Conservation (phyloP, 2,113 vertebrate genomes). For the Siphamia tubifer region DNA sequence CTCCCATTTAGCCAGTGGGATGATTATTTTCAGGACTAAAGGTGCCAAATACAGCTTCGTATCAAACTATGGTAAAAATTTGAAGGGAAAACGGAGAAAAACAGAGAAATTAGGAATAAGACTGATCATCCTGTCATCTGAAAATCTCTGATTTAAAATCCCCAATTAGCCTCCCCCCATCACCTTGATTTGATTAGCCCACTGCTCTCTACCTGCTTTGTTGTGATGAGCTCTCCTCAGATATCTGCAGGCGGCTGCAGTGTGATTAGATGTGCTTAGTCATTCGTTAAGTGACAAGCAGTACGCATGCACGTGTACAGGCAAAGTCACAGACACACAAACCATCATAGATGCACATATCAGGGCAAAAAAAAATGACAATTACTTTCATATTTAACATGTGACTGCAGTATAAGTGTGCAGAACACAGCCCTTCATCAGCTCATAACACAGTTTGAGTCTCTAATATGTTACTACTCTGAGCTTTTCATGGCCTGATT, state of each 20-base stretch:
- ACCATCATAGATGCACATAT: not conserved
- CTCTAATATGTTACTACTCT: not conserved
- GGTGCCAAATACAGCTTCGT: not conserved
- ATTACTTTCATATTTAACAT: not conserved
- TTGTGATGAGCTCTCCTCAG: conserved; percentile 52
- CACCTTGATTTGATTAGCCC: conserved; percentile 63
- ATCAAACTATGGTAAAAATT: not conserved
- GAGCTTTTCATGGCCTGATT: not conserved
- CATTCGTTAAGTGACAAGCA: conserved; percentile 36
- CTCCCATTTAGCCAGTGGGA: no score
- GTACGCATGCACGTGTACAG: not conserved
- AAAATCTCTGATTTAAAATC: conserved; percentile 52
- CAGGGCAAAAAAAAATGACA: not conserved
- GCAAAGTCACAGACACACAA: not conserved
- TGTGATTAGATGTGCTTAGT: conserved; percentile 48
- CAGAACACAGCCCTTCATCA: not conserved
- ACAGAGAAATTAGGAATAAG: not conserved
- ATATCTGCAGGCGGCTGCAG: conserved; percentile 42
- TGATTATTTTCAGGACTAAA: no score
- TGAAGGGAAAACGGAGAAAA: not conserved
- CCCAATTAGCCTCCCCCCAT: conserved; percentile 46
- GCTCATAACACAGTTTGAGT: not conserved
- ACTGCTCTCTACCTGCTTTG: conserved; percentile 55
- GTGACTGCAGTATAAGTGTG: not conserved
- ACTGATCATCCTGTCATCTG: conserved; percentile 30